A percentile compares a stretch with the other conserved stretches of the same genome.
phyloP scores from a whole-genome alignment of 92 coral and sea anemone genomes.

The Parazoanthus atlanticus region DNA sequence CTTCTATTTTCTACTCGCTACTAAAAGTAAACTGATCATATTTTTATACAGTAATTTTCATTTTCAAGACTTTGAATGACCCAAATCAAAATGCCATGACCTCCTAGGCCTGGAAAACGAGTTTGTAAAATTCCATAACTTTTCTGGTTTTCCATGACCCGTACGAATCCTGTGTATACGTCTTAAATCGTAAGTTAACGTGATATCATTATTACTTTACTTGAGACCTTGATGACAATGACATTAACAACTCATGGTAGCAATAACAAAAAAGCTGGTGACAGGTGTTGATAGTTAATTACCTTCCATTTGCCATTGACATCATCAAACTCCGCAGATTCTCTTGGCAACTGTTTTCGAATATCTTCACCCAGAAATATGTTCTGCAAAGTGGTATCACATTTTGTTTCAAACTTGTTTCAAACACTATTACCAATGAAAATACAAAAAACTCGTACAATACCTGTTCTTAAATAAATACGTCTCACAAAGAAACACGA shows the following conservation, averaged over 20 bases:
- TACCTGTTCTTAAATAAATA: no score
- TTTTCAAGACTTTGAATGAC: no score
- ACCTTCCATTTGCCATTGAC: slow-evolving; percentile 99
- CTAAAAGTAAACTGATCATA: no score
- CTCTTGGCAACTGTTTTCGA: slow-evolving; percentile 96
- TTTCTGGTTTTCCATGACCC: no score
- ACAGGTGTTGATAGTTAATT: neutral
- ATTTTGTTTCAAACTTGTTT: neutral
- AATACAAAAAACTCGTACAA: neutral
- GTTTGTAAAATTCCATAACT: no score
- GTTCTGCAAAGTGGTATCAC: slow-evolving; percentile 61
- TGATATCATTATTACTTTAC: neutral
- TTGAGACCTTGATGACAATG: neutral
- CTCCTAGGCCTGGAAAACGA: no score
- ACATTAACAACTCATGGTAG: neutral
- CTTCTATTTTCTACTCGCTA: no score
- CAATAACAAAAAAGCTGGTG: neutral
- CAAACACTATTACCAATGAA: neutral
- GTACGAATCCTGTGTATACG: no score
- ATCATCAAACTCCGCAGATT: slow-evolving; percentile 98
- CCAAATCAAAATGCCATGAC: no score
- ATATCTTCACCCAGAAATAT: slow-evolving; percentile 99
- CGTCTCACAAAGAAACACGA: neutral
- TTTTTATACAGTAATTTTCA: no score
- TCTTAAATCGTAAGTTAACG: no score